Percentiles rank a stretch among this genome's conserved stretches.
Evolutionary conservation across 2,113 vertebrate species (phyloP).

Genomic region (Nicator chloris): DNA sequence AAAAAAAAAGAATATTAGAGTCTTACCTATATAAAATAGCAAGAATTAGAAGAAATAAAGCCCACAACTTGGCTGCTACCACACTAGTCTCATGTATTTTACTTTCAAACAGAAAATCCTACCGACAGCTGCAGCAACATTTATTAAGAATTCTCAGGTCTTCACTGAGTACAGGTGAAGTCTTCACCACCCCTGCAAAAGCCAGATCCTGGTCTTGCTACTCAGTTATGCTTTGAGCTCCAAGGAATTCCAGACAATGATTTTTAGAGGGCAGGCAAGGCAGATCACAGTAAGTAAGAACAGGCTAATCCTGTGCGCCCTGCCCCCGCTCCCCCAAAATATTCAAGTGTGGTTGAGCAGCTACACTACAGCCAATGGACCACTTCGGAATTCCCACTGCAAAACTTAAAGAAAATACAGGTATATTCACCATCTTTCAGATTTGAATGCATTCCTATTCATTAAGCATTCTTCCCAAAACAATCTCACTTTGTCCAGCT

Average conservation of each 20-base stretch:
- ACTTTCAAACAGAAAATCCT: neutral
- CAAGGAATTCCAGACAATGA: accelerated
- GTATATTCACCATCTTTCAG: neutral
- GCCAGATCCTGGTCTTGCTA: neutral
- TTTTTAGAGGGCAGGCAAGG: neutral
- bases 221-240: neutral
- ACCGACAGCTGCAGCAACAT: neutral
- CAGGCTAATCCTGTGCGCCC: neutral
- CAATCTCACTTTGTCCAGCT: neutral
- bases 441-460: neutral
- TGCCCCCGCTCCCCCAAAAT: neutral
- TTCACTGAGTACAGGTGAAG: neutral
- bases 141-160: neutral
- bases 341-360: neutral
- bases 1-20: neutral
- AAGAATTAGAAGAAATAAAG: neutral
- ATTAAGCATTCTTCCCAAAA: neutral
- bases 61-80: neutral
- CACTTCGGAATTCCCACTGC: neutral
- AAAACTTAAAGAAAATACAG: neutral
- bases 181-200: neutral
- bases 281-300: neutral
- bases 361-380: neutral
- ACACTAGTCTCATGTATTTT: neutral
- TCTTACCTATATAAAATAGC: neutral